phyloP scores from a whole-genome alignment of 2,888 invertebrate species.

The Troides oblongomaculatus region DNA sequence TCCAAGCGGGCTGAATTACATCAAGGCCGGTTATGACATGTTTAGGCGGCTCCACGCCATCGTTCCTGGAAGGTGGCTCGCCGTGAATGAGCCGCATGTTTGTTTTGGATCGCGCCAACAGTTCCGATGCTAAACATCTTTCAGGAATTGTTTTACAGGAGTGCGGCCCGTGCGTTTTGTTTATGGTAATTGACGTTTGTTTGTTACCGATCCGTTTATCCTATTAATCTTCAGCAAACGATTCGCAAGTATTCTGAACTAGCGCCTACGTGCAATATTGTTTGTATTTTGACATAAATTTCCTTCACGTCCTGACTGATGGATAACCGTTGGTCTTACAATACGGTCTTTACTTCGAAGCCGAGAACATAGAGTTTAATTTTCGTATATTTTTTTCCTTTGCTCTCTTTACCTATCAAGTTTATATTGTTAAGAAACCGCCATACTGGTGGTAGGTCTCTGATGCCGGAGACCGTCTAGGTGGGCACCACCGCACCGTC shows the following conservation, averaged over 20 bases:
- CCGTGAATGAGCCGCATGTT: constrained; percentile 15
- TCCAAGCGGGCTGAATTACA: constrained; percentile 3
- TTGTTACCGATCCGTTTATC: background rate
- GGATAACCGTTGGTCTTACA: no score
- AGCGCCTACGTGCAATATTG: no score
- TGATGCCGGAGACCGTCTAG: no score
- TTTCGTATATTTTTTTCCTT: no score
- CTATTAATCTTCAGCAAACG: background rate
- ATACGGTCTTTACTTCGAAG: no score
- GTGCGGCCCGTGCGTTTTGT: background rate
- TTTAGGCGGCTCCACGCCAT: constrained; percentile 11
- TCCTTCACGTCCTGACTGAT: no score
- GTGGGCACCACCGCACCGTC: no score
- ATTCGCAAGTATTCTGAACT: background rate
- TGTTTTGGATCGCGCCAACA: constrained; percentile 19
- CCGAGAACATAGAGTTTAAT: no score
- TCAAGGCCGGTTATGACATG: constrained; percentile 21
- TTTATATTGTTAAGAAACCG: no score
- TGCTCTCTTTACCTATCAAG: no score
- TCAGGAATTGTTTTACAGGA: constrained; percentile 17
- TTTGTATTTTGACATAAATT: no score
- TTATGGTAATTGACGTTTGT: constrained; percentile 2
- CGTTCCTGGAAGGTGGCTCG: constrained; percentile 17
- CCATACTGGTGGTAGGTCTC: no score
- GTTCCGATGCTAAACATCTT: constrained; percentile 7